A percentile compares a stretch with the other conserved stretches of the same genome.
phyloP scores from a whole-genome alignment of 2,888 invertebrate genomes.

The Rhorus exstirpatorius region DNA sequence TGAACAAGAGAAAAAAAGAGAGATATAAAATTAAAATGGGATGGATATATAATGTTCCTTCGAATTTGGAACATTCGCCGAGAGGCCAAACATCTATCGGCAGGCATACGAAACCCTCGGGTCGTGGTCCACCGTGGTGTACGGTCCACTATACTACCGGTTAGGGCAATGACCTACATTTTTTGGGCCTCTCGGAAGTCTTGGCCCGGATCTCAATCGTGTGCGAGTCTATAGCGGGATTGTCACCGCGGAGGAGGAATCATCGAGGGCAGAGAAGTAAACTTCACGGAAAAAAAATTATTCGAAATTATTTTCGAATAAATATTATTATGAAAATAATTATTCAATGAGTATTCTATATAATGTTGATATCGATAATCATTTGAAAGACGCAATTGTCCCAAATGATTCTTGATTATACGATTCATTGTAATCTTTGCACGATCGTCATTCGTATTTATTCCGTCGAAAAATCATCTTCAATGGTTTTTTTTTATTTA shows the following conservation, averaged over 20 bases:
- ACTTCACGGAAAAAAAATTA: neutral
- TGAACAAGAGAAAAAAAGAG: too few species aligned
- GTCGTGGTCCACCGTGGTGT: conserved; percentile 61
- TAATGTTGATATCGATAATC: too few species aligned
- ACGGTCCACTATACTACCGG: conserved; percentile 73
- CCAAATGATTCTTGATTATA: too few species aligned
- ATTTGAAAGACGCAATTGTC: too few species aligned
- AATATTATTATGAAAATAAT: too few species aligned
- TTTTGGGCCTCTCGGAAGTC: conserved; percentile 77
- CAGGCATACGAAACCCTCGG: conserved; percentile 35
- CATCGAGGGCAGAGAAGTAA: neutral
- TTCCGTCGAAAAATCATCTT: too few species aligned
- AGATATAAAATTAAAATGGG: neutral
- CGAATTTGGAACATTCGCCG: conserved; percentile 37
- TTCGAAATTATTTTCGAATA: too few species aligned
- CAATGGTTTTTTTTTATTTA: too few species aligned
- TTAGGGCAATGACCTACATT: conserved; percentile 83
- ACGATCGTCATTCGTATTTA: too few species aligned
- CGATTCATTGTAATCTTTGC: too few species aligned
- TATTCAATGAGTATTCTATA: too few species aligned
- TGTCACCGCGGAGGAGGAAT: conserved; percentile 32
- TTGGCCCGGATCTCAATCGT: conserved; percentile 51
- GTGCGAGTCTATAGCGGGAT: conserved; percentile 55
- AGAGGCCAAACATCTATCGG: conserved; percentile 41
- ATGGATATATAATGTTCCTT: conserved; percentile 33